phyloP scores from a whole-genome alignment of 1,140 invertebrate species.

The Drosophila grimshawi region DNA sequence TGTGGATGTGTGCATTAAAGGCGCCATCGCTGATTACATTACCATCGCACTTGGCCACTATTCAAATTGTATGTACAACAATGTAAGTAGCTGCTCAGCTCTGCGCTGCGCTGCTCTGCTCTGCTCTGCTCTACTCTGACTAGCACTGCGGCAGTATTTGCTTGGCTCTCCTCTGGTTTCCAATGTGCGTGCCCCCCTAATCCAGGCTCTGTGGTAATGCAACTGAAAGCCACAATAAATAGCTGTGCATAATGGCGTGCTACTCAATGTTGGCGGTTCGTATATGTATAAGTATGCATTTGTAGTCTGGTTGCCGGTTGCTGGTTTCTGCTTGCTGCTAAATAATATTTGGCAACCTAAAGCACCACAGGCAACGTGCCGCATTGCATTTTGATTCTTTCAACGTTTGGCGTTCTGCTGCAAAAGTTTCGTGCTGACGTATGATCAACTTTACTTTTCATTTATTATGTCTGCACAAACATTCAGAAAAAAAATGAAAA shows the following conservation, averaged over 20 bases:
- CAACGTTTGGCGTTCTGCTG: constrained; percentile 14
- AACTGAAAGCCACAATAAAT: constrained; percentile 68
- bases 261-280: constrained; percentile 48
- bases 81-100: neutral
- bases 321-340: constrained; percentile 17
- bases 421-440: constrained; percentile 58
- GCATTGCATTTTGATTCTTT: constrained; percentile 51
- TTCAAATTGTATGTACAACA: neutral
- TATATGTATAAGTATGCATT: constrained; percentile 1
- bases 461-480: constrained; percentile 44
- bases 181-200: constrained; percentile 5
- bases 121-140: too few relatives aligned
- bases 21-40: neutral
- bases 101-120: too few relatives aligned
- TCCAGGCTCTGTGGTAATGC: constrained; percentile 44
- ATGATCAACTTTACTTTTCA: constrained; percentile 42
- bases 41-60: constrained; percentile 12
- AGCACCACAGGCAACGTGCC: constrained; percentile 59
- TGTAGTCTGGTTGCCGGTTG: neutral
- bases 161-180: neutral
- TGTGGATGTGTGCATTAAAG: neutral
- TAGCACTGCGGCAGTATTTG: constrained; percentile 13
- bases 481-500: neutral
- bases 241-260: constrained; percentile 67
- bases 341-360: constrained; percentile 59